These are phyloP conservation scores for human DNA, from an alignment of 2,113 vertebrate genomes.

Conservation along the genomic window GRCh38 chr5:88395501-88396000, in stretches of 20 bases:
- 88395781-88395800: constrained; percentile 23
- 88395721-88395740: constrained; percentile 21
- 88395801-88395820: background rate
- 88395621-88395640: background rate
- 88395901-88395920: background rate
- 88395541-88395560: constrained; percentile 36
- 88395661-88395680: background rate
- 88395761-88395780: background rate
- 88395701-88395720: background rate
- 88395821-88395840: background rate
- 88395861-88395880: background rate
- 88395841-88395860: constrained; percentile 27
- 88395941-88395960: constrained; percentile 5
- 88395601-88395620: constrained; percentile 24
- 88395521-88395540: constrained; percentile 43
- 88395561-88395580: background rate
- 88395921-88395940: constrained; percentile 29
- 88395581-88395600: constrained; percentile 26
- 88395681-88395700: constrained; percentile 23
- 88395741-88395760: background rate
- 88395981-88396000: constrained; percentile 15
- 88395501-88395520: constrained; percentile 30
- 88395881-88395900: background rate
- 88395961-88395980: constrained; percentile 7
- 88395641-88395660: background rate